A percentile compares a stretch with the other conserved stretches of the same genome.
Evolutionary conservation across 1,140 invertebrate genomes (phyloP).

Genomic region (Eupeodes corollae): DNA sequence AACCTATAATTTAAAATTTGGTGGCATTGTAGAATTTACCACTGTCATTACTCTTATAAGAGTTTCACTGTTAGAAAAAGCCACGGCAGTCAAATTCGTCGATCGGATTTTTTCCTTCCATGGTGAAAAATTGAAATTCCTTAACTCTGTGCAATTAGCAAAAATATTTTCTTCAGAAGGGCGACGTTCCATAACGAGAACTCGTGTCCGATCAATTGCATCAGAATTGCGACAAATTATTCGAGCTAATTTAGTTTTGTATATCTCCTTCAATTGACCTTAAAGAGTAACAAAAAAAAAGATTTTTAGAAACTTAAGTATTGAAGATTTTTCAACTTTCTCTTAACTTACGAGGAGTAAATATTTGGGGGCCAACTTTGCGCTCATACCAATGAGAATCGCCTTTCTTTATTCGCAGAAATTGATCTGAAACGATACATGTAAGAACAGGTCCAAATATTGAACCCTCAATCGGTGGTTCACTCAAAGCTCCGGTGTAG

Average conservation of each 20-base stretch:
- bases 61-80: too few relatives aligned
- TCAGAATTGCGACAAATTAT: constrained; percentile 87
- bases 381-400: constrained; percentile 85
- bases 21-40: too few relatives aligned
- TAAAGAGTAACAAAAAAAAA: constrained; percentile 5
- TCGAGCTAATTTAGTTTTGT: constrained; percentile 68
- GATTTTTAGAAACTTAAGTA: not conserved
- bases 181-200: constrained; percentile 57
- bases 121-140: constrained; percentile 42
- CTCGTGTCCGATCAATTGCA: constrained; percentile 58
- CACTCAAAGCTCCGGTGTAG: constrained; percentile 74
- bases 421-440: constrained; percentile 80
- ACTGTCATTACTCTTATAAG: too few relatives aligned
- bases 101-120: constrained; percentile 39
- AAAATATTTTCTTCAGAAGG: constrained; percentile 47
- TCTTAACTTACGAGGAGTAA: constrained; percentile 49
- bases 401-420: constrained; percentile 61
- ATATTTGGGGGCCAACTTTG: constrained; percentile 49
- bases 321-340: too few relatives aligned
- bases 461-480: constrained; percentile 52
- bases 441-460: constrained; percentile 73
- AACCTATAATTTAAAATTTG: too few relatives aligned
- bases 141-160: constrained; percentile 48
- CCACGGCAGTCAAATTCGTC: not conserved
- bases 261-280: constrained; percentile 77